These are phyloP conservation scores for Sanderia malayensis DNA, from an alignment of 30 jellyfish, hydroid and myxozoan genomes.

Conservation along the genomic window DNA sequence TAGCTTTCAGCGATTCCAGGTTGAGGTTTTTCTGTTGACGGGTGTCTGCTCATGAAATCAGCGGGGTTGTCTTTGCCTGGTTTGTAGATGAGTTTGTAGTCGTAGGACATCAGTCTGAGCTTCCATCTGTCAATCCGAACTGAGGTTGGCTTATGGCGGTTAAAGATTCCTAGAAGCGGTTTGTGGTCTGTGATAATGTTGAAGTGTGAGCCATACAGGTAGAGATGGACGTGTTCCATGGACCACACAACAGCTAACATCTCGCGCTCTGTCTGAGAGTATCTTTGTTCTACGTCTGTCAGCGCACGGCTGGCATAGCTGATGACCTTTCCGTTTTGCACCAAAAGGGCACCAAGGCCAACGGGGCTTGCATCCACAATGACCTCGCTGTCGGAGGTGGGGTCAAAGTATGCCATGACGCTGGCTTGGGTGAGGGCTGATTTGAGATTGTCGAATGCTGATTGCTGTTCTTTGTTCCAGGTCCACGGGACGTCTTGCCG, in stretches of 20 bases:
- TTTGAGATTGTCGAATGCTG: no score
- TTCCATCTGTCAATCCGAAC: no score
- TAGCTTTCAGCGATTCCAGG: constrained; percentile 9
- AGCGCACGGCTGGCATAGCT: constrained; percentile 38
- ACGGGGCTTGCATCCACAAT: no score
- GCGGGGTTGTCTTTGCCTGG: no score
- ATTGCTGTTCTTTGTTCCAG: no score
- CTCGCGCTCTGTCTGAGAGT: no score
- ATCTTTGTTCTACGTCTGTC: constrained; percentile 13
- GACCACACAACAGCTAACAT: no score
- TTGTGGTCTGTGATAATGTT: constrained; percentile 58
- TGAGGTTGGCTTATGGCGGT: constrained; percentile 21
- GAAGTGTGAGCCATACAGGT: constrained; percentile 23
- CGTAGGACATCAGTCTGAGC: no score
- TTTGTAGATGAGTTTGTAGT: no score
- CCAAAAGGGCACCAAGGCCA: no score
- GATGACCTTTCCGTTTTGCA: constrained; percentile 41
- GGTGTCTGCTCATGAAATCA: constrained; percentile 35
- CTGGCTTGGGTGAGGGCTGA: constrained; percentile 1
- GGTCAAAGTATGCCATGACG: constrained; percentile 44
- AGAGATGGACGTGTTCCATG: no score
- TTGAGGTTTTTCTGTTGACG: not conserved
- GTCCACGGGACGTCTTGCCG: no score
- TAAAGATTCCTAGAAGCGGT: constrained; percentile 13
- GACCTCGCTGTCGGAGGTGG: constrained; percentile 13